Conservation (phyloP, 2,797 vertebrate species). For the Anguilla obscura region DNA sequence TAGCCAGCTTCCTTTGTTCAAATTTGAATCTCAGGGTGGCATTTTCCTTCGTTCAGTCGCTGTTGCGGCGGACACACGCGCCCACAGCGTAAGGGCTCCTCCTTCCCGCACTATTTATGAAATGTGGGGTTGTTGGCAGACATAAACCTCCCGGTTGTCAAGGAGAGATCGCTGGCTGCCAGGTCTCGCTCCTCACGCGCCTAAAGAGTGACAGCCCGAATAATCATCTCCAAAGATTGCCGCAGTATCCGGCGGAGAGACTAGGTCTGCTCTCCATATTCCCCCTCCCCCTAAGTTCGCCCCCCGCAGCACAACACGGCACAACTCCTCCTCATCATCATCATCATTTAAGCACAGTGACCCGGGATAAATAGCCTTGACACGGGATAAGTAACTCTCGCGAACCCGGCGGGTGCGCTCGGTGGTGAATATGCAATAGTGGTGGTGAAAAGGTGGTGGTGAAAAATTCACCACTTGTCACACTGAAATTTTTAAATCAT, state of each 20-base stretch:
- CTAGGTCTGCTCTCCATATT: neutral
- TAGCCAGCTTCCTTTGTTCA: constrained; percentile 58
- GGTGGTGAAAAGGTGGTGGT: neutral
- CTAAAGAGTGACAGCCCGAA: constrained; percentile 67
- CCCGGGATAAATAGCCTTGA: constrained; percentile 38
- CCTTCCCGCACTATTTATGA: constrained; percentile 33
- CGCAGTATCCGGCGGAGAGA: constrained; percentile 30
- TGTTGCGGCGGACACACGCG: constrained; percentile 43
- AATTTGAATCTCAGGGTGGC: constrained; percentile 36
- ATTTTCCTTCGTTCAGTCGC: constrained; percentile 54
- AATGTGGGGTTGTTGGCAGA: constrained; percentile 52
- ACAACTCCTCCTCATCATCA: constrained; percentile 11
- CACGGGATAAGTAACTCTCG: constrained; percentile 28
- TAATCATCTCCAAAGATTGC: constrained; percentile 59
- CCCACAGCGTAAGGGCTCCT: constrained; percentile 46
- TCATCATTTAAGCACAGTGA: constrained; percentile 28
- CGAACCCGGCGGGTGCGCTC: constrained; percentile 32
- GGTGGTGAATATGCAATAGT: constrained; percentile 28
- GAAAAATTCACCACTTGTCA: neutral
- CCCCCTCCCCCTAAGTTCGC: neutral
- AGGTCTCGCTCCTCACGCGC: constrained; percentile 61
- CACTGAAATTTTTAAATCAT: neutral
- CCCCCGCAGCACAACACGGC: neutral
- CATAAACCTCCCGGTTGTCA: constrained; percentile 58
- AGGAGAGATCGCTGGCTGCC: constrained; percentile 41